Percentiles rank a stretch among this genome's conserved stretches.
These are phyloP conservation scores for Takifugu rubripes DNA, from an alignment of 2,797 vertebrate species.

Conservation along the genomic window DNA sequence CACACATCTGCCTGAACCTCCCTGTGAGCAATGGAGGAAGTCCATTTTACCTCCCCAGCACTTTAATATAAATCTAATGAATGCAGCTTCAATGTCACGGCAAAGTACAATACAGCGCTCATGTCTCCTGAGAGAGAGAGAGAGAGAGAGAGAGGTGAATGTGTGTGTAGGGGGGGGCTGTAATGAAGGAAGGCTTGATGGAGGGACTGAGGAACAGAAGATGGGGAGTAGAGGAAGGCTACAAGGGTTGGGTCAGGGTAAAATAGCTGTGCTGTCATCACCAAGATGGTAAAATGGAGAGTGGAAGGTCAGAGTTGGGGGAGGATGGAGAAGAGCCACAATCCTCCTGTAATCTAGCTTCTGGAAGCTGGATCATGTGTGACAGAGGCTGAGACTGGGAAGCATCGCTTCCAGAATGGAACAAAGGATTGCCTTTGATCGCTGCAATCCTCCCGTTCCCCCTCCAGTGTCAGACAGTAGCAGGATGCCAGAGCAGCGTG, in stretches of 20 bases:
- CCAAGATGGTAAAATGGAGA: constrained; percentile 35
- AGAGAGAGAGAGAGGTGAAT: constrained; percentile 6
- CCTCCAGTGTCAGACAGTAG: constrained; percentile 53
- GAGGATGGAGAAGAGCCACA: constrained; percentile 38
- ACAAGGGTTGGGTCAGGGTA: constrained; percentile 43
- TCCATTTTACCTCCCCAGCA: constrained; percentile 43
- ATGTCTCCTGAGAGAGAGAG: constrained; percentile 55
- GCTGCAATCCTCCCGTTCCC: constrained; percentile 30
- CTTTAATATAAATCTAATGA: constrained; percentile 67
- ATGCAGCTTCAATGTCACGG: constrained; percentile 71
- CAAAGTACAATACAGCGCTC: constrained; percentile 54
- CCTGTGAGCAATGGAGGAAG: constrained; percentile 25
- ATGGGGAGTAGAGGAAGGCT: constrained; percentile 26
- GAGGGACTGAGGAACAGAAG: constrained; percentile 27
- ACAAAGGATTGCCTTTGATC: constrained; percentile 48
- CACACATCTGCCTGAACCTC: constrained; percentile 12
- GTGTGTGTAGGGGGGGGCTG: constrained; percentile 8
- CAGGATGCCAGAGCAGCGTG: constrained; percentile 53
- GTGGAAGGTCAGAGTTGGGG: constrained; percentile 35
- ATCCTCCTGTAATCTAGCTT: constrained; percentile 41
- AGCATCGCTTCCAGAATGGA: constrained; percentile 39
- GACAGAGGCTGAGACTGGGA: constrained; percentile 35
- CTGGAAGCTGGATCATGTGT: constrained; percentile 42
- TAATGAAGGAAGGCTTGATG: constrained; percentile 31
- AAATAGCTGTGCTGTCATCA: constrained; percentile 54